Base-by-base conservation (phyloP, 2,113 vertebrate species). In the Labrus mixtus region DNA sequence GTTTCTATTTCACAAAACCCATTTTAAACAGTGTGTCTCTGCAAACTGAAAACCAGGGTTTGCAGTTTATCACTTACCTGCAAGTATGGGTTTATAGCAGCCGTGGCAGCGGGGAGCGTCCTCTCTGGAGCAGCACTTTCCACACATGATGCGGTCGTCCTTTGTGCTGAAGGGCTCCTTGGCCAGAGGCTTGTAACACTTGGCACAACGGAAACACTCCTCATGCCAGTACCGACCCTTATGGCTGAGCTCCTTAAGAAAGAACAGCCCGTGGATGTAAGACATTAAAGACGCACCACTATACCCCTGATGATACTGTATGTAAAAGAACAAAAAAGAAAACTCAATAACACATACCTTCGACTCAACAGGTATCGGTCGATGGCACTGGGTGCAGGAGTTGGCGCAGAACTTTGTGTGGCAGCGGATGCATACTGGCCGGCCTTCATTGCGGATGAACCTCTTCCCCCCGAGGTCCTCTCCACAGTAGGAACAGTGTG, bases 371-470 rank as follows among this genome's bases (percentile, higher is more conserved):
- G 96, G 93, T 0, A 99, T 99, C 76, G 97, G 95, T 63, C 97
- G 96, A 66, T 93, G 95, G 88, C 98, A 99, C 67, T 97, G 96
- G 0, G 83, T 91, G 8, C 98, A 99, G 84, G 93, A 96, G 94
- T 97, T 97, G 94, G 98, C 97, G 0, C 97, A 97, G 92, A 98
- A 93, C 91, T 97, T 98, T 57, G 97, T 97, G 1, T 98, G 97
- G 91, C 98, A 99, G 81, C 96, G 97, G 63, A 98, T 93, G 0
- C 98, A 99, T 91, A 97, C 96, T 22, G 96, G 95, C 33, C 91
- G 91, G 0, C 96, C 96, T 4, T 99, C 97, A 25, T 96, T 98
- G 87, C 96, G 91, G 43, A 99, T 95, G 0, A 97, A 99, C 87
- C 95, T 97, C 94, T 98, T 98, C 10, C 97, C 97, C 0, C 95